Evolutionary conservation across 2,888 invertebrate genomes (phyloP).

Genomic region (Acanthosoma haemorrhoidale): DNA sequence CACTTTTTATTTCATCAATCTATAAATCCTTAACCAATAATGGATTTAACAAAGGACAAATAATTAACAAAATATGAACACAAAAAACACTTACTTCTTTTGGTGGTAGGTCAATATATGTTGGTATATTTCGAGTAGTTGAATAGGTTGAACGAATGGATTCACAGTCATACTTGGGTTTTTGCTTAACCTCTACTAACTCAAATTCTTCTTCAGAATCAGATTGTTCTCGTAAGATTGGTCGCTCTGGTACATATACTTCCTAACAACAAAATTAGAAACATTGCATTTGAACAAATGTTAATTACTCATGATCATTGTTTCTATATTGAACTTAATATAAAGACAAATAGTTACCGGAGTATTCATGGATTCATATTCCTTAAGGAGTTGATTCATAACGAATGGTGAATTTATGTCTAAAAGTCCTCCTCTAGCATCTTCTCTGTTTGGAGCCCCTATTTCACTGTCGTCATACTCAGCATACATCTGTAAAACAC

Average conservation of each 20-base stretch:
- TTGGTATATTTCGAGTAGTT: conserved; percentile 87
- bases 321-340: too few species aligned
- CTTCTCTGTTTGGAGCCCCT: conserved; percentile 83
- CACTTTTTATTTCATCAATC: conserved; percentile 42
- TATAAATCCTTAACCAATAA: too few species aligned
- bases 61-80: not conserved
- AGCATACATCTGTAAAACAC: conserved; percentile 59
- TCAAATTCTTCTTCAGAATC: conserved; percentile 53
- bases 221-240: not conserved
- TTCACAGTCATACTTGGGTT: conserved; percentile 68
- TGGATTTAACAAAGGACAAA: not conserved
- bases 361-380: not conserved
- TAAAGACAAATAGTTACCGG: not conserved
- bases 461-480: conserved; percentile 84
- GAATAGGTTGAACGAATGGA: conserved; percentile 86
- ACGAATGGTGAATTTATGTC: conserved; percentile 55
- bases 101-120: conserved; percentile 69
- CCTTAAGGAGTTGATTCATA: conserved; percentile 3
- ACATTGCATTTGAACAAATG: not conserved
- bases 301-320: too few species aligned
- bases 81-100: too few species aligned
- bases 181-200: conserved; percentile 47
- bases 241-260: not conserved
- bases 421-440: conserved; percentile 76
- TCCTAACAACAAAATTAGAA: not conserved